Evolutionary conservation across 2,888 invertebrate species (phyloP), one percentile per base, ranked within the genome.

Genomic region (Atrina japonica): DNA sequence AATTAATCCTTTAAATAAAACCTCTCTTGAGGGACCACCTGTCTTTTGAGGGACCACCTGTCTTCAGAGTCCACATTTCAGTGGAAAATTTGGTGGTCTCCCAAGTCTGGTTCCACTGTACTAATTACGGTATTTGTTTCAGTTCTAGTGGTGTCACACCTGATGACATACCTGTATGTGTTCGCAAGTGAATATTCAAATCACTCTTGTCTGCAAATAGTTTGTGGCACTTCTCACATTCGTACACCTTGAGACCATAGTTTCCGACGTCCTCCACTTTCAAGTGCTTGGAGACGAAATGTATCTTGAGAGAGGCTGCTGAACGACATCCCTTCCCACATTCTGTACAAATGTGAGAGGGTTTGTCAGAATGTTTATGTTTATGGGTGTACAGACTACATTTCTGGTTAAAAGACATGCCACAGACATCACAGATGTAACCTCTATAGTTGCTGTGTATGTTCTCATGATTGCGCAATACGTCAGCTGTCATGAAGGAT

Each of bases 361-460:
- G 43, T 16, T 40, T 43, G 7, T 43, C 43, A 41, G n/a, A n/a
- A 52, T 56, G 69, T 5, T 45, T 53, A 11, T 58, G 43, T 41
- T 58, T 56, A 30, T 69, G 69, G 9, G 52, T 56, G 40, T 64
- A 58, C 18, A 69, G 23, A 14, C 49, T 40, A 52, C 64, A 56
- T 27, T 58, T 64, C 43, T 61, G 69, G 25, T 50, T 29, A 9
- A 69, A 69, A 1, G 35, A 30, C 23, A 49, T 56, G 9, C 63
- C 69, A 52, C 69, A 69, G 16, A 58, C n/a, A 29, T 69, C 64
- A 64, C 69, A 69, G 25, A 64, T 64, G 41, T 40, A 69, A 16
- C 40, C 47, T 21, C 56, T 29, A n/a, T 25, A 23, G 1, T 63
- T 55, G 18, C 23, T 50, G 43, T 69, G 69, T 27, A 61, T 58